phyloP scores from a whole-genome alignment of 2,797 vertebrate genomes.

The Cyprinella venusta region DNA sequence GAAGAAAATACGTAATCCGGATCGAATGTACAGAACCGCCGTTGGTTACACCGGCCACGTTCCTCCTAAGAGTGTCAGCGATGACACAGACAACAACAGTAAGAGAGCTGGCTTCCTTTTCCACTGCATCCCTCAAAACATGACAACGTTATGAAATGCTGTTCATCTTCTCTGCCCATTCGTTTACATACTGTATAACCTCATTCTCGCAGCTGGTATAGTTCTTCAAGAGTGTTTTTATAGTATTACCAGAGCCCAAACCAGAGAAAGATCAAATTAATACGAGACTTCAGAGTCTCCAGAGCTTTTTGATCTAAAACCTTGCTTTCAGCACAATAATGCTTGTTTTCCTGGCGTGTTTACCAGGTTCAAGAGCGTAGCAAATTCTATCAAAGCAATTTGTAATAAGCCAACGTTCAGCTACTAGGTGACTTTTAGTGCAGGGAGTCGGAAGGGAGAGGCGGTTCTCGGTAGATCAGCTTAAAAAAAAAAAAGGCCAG shows the following conservation, averaged over 20 bases:
- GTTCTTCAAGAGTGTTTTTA: constrained; percentile 25
- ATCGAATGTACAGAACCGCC: constrained; percentile 82
- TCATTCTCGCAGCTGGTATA: constrained; percentile 29
- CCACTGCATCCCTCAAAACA: constrained; percentile 47
- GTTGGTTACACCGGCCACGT: constrained; percentile 82
- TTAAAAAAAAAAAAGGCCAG: constrained; percentile 52
- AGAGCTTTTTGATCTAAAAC: constrained; percentile 14
- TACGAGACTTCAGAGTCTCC: constrained; percentile 8
- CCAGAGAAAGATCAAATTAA: constrained; percentile 28
- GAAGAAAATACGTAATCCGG: constrained; percentile 86
- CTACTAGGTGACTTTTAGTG: constrained; percentile 51
- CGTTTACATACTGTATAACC: constrained; percentile 51
- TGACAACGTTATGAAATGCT: constrained; percentile 38
- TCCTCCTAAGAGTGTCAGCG: constrained; percentile 79
- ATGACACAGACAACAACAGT: constrained; percentile 83
- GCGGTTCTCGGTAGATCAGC: constrained; percentile 53
- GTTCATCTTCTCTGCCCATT: constrained; percentile 56
- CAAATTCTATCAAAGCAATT: constrained; percentile 60
- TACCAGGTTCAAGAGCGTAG: constrained; percentile 53
- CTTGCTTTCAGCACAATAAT: constrained; percentile 28
- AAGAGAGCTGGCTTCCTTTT: constrained; percentile 69
- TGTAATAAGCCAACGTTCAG: constrained; percentile 48
- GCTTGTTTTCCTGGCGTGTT: constrained; percentile 29
- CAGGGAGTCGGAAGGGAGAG: constrained; percentile 16
- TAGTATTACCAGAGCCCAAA: constrained; percentile 19